Evolutionary conservation across 2,888 invertebrate genomes (phyloP), one percentile per base, ranked within the genome.

Genomic region (Sinotaia quadrata): DNA sequence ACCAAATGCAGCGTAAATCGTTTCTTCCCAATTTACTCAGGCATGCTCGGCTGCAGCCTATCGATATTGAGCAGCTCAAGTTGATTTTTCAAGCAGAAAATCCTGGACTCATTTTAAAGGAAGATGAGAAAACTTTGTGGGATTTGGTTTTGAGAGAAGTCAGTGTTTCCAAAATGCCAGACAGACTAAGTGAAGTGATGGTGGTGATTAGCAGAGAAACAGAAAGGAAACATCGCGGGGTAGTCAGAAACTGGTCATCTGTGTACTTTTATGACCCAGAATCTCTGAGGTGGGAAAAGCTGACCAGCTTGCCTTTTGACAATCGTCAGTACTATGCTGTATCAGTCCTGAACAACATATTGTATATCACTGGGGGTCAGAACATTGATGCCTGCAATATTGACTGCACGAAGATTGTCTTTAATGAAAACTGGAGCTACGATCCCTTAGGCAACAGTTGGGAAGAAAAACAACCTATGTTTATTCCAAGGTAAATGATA

Each of bases 351-450:
- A 36, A 37, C 36, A 71, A 71, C 41, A 63, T 58, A 5, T 15
- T 71, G 51, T 68, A 68, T 34, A 8, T 71, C n/a, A 71, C 71
- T 2, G 71, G 71, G 12, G 71, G 71, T n/a, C 63, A 59, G 24
- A 68, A 47, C 21, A 52, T 51, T 21, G 63, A 63, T 31, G 37
- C 49, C n/a, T 57, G 44, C 52, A 34, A 44, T 7, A 36, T 52
- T 7, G 37, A 69, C 36, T 31, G 54, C 12, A 56, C 47, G 12
- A 67, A 60, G 47, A 57, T 58, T n/a, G 44, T 68, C 52, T 68
- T 67, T 51, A 59, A 58, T 33, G 65, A 68, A 18, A 37, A 33
- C 33, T 59, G 68, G 71, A 58, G 49, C 8, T 71, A 58, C 24
- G 47, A 65, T 29, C 62, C 68, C 1, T n/a, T 51, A 4, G 58